Base-by-base conservation (phyloP, 2,888 invertebrate genomes). In the Agrotis puta region DNA sequence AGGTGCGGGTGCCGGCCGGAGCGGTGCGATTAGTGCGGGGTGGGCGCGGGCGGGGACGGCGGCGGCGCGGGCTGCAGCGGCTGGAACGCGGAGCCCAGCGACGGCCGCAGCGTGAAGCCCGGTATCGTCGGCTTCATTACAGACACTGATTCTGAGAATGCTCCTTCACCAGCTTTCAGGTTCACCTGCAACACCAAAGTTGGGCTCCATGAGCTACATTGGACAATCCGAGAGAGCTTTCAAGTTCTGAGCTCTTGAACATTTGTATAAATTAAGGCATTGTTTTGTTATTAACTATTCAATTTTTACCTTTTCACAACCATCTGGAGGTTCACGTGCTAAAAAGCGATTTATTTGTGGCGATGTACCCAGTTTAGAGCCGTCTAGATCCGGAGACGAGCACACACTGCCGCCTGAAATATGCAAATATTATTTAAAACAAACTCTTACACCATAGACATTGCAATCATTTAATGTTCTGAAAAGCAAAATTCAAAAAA, bases 301-400 rank as follows among this genome's bases (percentile, higher is more conserved):
- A 11, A 53, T 43, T 33, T 22, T 75, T 90, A 96, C 98, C 95
- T 97, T 98, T 96, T 98, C 98, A 96, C 98, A 98, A 90, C 98
- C 98, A 96, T 98, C 98, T 33, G 98, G 98, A 64, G 98, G 98
- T 93, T 98, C 98, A 65, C 98, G 96, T 51, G 98, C 98, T 90
- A 98, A 96, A 93, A 98, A 98, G 90, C 97, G 97, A 93, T 98
- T 98, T 90, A 98, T 98, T 92, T 98, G 98, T 51, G 98, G 98
- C 77, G 98, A 98, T 74, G 98, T 98, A 66, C 98, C 98, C 73
- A 97, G 96, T 88, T 97, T 97, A 83, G 97, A 97, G 71, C 97
- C 96, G 85, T 98, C 98, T 79, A 97, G 97, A 89, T 98, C 98
- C 22, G 98, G 98, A 75, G 98, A 98, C 61, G 98, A 98, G 87